Conservation (phyloP, 2,888 invertebrate genomes). For the Timema podura region DNA sequence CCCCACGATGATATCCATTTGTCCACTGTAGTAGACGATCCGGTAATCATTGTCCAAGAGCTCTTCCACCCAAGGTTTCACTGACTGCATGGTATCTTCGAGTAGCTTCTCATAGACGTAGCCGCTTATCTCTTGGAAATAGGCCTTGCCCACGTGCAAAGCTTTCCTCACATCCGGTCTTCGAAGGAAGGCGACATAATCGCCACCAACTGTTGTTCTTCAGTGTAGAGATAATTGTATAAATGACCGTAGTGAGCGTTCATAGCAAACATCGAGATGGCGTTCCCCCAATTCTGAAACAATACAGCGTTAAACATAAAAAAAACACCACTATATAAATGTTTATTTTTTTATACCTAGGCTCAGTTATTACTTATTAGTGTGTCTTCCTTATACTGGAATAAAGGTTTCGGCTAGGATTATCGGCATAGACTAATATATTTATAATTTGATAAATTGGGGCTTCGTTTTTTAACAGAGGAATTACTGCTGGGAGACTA, state of each 20-base stretch:
- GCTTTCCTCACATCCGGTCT: slow-evolving; percentile 48
- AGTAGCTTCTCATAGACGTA: slow-evolving; percentile 51
- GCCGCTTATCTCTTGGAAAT: slow-evolving; percentile 51
- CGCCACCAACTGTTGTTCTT: slow-evolving; percentile 13
- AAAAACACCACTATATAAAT: no score
- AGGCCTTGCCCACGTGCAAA: slow-evolving; percentile 52
- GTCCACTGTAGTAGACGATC: slow-evolving; percentile 47
- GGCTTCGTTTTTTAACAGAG: no score
- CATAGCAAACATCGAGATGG: slow-evolving; percentile 11
- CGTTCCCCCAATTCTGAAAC: slow-evolving; percentile 22
- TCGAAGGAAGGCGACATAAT: slow-evolving; percentile 43
- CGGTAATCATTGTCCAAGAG: slow-evolving; percentile 46
- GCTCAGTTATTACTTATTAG: no score
- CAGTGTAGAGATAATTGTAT: slow-evolving; percentile 51
- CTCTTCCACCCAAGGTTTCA: slow-evolving; percentile 54
- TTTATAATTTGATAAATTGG: no score
- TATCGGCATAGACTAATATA: no score
- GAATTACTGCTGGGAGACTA: no score
- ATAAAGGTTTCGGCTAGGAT: no score
- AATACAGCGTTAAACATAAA: not conserved
- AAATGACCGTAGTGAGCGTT: slow-evolving; percentile 47
- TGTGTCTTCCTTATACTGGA: no score
- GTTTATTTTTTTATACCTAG: no score
- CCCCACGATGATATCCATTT: slow-evolving; percentile 47
- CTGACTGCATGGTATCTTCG: slow-evolving; percentile 55